Evolutionary conservation across 2,113 vertebrate species (phyloP), one percentile per base, ranked within the genome.

Genomic region (Oncorhynchus gorbuscha): DNA sequence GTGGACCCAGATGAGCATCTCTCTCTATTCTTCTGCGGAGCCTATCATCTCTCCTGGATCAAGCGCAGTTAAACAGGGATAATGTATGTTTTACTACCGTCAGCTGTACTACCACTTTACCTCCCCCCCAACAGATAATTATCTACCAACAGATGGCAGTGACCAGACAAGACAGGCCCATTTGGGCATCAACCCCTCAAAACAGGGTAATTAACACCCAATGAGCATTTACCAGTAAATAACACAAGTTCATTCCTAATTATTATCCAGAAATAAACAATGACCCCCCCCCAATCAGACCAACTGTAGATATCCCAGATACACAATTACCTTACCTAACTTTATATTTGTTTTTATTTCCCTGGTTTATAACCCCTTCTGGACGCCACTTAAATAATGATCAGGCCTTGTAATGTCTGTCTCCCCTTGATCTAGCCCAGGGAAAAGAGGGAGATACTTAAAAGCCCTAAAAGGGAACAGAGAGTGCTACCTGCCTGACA

Each of bases 401-500:
- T 18, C 49, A 55, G 49, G 49, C 13, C 3, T 8, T 24, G n/a
- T 22, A 22, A 62, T 62, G n/a, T 22, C 59, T n/a, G 59, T n/a
- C 59, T 62, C 59, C 18, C 59, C 5, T 58, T 20, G 18, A 58
- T 58, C 55, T 58, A 58, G 55, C 55, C 55, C n/a, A 22, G n/a
- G n/a, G 18, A 62, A 22, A 16, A 20, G 18, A 62, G 18, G 8
- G 59, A 0, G 5, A 62, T 62, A 7, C 59, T 62, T 62, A 22
- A 20, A 62, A 20, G 6, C 1, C 1, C 18, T 62, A 8, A 20
- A 62, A n/a, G n/a, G 22, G 59, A 62, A 62, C 59, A 24, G 18
- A 62, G 59, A 20, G 18, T 9, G 22, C 22, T 72, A 72, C 69
- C 45, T 72, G 69, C 76, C 61, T 72, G 76, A 58, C 61, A 77